These are phyloP conservation scores for Anhinga rufa DNA, from an alignment of 2,113 vertebrate genomes.

Conservation along the genomic window DNA sequence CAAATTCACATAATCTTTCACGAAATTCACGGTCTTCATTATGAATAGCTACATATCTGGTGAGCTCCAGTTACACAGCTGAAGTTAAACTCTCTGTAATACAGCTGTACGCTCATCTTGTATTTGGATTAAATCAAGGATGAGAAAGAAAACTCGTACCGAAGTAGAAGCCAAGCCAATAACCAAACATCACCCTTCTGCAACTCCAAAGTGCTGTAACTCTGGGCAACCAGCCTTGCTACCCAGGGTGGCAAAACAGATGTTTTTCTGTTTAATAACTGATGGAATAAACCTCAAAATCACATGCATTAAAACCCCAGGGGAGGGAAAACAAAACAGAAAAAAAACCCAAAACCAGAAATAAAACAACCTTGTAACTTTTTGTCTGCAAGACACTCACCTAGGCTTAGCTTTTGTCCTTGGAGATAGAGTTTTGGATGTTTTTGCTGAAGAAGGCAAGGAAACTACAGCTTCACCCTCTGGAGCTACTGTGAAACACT, in stretches of 20 bases:
- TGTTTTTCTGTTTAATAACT: not conserved
- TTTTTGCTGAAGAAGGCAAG: not conserved
- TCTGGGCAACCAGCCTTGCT: not conserved
- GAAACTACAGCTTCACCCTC: not conserved
- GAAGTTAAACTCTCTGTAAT: not conserved
- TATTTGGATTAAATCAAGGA: not conserved
- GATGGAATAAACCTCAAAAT: not conserved
- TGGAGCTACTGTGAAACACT: not conserved
- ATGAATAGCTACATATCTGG: not conserved
- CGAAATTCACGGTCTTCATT: not conserved
- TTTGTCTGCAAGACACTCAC: conserved; percentile 4
- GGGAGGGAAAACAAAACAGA: too few species aligned
- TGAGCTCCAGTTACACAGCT: not conserved
- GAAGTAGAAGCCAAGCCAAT: not conserved
- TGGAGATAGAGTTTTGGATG: not conserved
- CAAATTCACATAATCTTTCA: not conserved
- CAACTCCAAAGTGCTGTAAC: not conserved
- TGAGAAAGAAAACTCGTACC: not conserved
- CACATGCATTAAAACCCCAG: not conserved
- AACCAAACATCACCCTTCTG: not conserved
- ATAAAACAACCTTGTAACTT: fast-evolving
- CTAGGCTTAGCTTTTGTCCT: not conserved
- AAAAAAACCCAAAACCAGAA: not conserved
- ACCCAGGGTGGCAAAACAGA: not conserved
- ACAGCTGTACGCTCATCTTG: not conserved